Percentiles rank a stretch among this genome's conserved stretches.
Conservation (phyloP, 2,888 invertebrate species). For the Drosophila prolongata region DNA sequence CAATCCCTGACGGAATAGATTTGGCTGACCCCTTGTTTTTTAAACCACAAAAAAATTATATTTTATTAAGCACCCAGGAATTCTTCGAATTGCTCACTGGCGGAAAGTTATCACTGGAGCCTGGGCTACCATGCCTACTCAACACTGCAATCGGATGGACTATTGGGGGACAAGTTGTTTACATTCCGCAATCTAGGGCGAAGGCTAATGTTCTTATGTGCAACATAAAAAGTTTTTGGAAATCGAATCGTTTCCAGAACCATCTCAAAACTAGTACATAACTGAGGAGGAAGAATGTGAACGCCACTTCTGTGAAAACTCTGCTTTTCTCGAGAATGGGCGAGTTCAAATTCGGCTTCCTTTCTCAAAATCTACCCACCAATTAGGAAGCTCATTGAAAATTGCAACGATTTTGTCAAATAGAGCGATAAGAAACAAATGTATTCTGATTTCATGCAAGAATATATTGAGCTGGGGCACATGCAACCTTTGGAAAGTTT, state of each 20-base stretch:
- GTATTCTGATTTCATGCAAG: constrained; percentile 1
- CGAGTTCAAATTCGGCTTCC: constrained; percentile 3
- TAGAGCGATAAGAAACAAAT: neutral
- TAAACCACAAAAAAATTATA: neutral
- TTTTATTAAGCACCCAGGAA: neutral
- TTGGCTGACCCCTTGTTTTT: too few relatives aligned
- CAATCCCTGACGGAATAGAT: neutral
- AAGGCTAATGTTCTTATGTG: neutral
- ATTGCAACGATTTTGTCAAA: constrained; percentile 1
- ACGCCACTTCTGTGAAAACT: neutral
- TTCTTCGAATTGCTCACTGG: neutral
- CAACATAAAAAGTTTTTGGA: neutral
- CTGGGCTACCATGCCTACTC: neutral
- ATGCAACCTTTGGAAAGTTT: neutral
- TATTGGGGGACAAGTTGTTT: neutral
- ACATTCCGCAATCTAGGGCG: neutral
- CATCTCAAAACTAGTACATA: neutral
- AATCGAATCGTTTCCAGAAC: neutral
- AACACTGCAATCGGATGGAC: neutral
- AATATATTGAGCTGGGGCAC: constrained; percentile 2
- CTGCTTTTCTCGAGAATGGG: constrained; percentile 1
- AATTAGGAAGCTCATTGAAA: neutral
- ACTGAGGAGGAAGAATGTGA: neutral
- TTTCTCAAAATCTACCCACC: neutral
- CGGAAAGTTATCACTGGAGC: neutral